Percentiles rank a stretch among this genome's conserved stretches.
phyloP scores from a whole-genome alignment of 2,797 vertebrate species.

The Malacoctenus gilli region DNA sequence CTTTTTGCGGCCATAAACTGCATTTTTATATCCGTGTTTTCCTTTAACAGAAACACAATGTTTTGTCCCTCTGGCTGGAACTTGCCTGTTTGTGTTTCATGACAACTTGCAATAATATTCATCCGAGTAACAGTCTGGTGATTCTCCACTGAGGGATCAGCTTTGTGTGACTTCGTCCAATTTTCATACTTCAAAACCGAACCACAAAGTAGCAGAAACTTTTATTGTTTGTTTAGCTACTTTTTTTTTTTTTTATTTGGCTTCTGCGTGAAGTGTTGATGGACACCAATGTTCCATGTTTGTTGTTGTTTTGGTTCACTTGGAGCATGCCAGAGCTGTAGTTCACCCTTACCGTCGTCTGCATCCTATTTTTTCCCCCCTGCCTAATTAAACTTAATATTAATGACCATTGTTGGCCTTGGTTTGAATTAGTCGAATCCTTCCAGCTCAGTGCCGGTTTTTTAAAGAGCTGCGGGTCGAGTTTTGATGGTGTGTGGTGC shows the following conservation, averaged over 20 bases:
- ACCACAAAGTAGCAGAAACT: background rate
- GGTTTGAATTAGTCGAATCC: conserved; percentile 21
- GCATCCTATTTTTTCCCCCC: conserved; percentile 21
- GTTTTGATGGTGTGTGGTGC: conserved; percentile 33
- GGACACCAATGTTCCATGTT: background rate
- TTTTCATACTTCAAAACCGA: background rate
- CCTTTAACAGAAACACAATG: background rate
- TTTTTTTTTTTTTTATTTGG: background rate
- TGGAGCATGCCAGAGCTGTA: background rate
- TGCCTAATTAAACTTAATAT: conserved; percentile 41
- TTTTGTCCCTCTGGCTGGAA: too few species aligned
- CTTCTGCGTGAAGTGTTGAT: background rate
- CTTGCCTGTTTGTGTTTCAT: too few species aligned
- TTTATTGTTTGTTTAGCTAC: background rate
- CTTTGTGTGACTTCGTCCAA: conserved; percentile 9
- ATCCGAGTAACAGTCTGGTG: conserved; percentile 2
- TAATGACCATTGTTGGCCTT: conserved; percentile 13
- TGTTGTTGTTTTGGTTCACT: background rate
- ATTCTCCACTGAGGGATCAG: too few species aligned
- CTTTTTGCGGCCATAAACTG: conserved; percentile 32
- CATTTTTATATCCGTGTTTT: conserved; percentile 19
- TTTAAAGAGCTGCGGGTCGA: conserved; percentile 16
- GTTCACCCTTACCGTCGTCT: too few species aligned
- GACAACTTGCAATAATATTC: conserved; percentile 20
- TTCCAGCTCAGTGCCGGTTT: background rate